Evolutionary conservation across 2,113 vertebrate genomes (phyloP).

Genomic region (Oryzias melastigma): DNA sequence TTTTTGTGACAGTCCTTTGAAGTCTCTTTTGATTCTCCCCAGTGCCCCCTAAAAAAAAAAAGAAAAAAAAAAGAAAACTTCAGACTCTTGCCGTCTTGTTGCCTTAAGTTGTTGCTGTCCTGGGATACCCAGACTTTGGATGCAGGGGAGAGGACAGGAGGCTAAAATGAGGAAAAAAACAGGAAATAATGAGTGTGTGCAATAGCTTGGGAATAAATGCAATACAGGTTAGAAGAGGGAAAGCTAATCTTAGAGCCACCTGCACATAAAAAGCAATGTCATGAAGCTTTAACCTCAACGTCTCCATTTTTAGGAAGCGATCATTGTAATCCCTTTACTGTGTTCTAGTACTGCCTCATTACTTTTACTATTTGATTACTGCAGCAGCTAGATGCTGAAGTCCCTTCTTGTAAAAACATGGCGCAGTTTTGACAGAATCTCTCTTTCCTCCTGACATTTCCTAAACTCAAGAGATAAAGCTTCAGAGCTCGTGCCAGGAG

Average conservation of each 20-base stretch:
- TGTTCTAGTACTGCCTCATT: not conserved
- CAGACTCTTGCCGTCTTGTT: constrained; percentile 65
- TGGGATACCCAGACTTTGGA: constrained; percentile 56
- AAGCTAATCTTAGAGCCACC: constrained; percentile 13
- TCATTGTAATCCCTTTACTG: not conserved
- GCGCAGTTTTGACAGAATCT: constrained; percentile 14
- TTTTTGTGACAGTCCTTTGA: constrained; percentile 73
- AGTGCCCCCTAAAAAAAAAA: constrained; percentile 46
- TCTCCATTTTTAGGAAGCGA: constrained; percentile 13
- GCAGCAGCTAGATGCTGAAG: too few relatives aligned
- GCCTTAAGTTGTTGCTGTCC: constrained; percentile 65
- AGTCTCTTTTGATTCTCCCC: constrained; percentile 69
- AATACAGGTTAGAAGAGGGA: constrained; percentile 42
- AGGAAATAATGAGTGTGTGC: constrained; percentile 53
- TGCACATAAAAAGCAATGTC: not conserved
- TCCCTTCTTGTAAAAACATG: not conserved
- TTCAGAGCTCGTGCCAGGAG: constrained; percentile 20
- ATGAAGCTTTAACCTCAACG: constrained; percentile 1
- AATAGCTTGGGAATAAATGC: constrained; percentile 52
- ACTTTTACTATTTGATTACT: too few relatives aligned
- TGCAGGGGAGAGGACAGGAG: constrained; percentile 18
- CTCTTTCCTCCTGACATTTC: constrained; percentile 19
- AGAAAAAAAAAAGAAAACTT: constrained; percentile 58
- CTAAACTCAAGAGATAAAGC: constrained; percentile 21
- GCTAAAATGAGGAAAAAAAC: not conserved